Evolutionary conservation across 2,888 invertebrate species (phyloP), one percentile per base, ranked within the genome.

Genomic region (Byasa hedistus): DNA sequence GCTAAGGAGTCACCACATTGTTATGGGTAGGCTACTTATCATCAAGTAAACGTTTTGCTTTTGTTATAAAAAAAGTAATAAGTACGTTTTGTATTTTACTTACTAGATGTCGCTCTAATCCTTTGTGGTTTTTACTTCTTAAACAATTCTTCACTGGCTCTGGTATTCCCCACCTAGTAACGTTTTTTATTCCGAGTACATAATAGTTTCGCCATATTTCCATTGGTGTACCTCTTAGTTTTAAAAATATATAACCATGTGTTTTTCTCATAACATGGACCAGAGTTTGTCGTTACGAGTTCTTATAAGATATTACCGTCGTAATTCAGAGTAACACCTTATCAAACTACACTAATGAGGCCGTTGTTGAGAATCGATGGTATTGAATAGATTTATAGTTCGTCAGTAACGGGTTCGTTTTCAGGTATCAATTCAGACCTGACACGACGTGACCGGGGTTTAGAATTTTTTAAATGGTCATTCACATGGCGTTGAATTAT

Each of bases 271-370:
- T 12, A 19, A 55, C 23, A 61, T 54, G 39, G 36, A 61, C 54
- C 54, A 19, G 32, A 61, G 54, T 2, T 4, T 52, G 19, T 22
- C 39, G 55, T 44, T 24, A 61, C 12, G 8, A 23, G 44, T 56
- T 51, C 23, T 32, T 3, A 51, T 51, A 63, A 57, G 27, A 57
- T 48, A 48, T 57, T 63, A 57, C 19, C 32, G 15, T 21, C 57
- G 48, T 51, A 57, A 22, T 63, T 57, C 22, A 57, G 57, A 27
- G 36, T 64, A 32, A 63, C 48, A 51, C 57, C 48, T 57, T 22
- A 57, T 55, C 36, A 21, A 55, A 36, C 12, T n/a, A 15, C 62
- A 22, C 63, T 64, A 64, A 64, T 52, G 63, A 64, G 63, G 36
- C 27, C 22, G 57, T 48, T 48, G 32, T 64, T 64, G 32, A 51